Conservation (phyloP, 2,888 invertebrate genomes). For the Margaritifera margaritifera region DNA sequence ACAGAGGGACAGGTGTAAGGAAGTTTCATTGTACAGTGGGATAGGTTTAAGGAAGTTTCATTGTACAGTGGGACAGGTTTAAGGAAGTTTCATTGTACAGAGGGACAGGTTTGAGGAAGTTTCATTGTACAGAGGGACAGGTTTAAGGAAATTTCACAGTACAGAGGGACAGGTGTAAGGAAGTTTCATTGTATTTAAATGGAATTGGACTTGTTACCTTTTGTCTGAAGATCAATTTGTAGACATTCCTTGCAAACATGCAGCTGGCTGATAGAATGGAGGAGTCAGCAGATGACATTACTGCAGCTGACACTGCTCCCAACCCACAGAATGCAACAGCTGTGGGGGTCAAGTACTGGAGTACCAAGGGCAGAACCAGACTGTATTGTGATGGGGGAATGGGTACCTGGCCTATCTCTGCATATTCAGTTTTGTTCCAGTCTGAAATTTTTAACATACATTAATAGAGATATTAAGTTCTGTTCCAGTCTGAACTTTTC, state of each 20-base stretch:
- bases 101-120: no score
- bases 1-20: no score
- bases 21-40: no score
- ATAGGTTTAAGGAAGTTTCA: no score
- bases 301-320: conserved; percentile 98
- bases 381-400: conserved; percentile 80
- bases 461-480: conserved; percentile 81
- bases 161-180: no score
- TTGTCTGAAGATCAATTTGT: conserved; percentile 96
- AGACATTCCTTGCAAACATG: conserved; percentile 99
- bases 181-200: no score
- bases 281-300: conserved; percentile 99
- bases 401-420: conserved; percentile 62
- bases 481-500: conserved; percentile 88
- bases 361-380: conserved; percentile 96
- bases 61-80: no score
- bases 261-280: conserved; percentile 98
- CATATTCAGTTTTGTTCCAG: conserved; percentile 94
- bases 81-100: no score
- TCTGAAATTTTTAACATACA: conserved; percentile 76
- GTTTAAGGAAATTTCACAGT: no score
- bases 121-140: no score
- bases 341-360: conserved; percentile 96
- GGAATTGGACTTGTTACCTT: conserved; percentile 76
- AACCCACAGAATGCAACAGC: conserved; percentile 97